These are phyloP conservation scores for Drosophila suzukii DNA, from an alignment of 1,140 invertebrate species.

Conservation along the genomic window DNA sequence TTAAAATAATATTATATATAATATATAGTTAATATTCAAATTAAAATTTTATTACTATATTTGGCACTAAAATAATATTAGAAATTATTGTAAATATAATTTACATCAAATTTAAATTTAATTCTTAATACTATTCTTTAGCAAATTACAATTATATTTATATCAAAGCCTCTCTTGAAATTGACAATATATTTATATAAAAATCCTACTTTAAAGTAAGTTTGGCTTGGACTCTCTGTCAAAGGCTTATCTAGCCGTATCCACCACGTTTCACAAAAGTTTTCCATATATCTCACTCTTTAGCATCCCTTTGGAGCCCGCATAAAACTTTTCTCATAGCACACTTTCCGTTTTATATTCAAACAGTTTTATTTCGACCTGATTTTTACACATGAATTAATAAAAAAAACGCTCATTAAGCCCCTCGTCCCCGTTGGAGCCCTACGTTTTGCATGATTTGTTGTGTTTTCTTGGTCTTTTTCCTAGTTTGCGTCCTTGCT, in stretches of 20 bases:
- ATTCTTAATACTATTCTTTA: too few relatives aligned
- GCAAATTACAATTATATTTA: too few relatives aligned
- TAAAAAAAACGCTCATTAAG: slow-evolving; percentile 67
- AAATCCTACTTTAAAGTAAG: too few relatives aligned
- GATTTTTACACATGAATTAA: slow-evolving; percentile 78
- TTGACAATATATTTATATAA: too few relatives aligned
- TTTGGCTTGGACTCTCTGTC: too few relatives aligned
- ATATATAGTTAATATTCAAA: too few relatives aligned
- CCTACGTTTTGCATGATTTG: background rate
- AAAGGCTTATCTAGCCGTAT: background rate
- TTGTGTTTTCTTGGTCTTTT: slow-evolving; percentile 16
- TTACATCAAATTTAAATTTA: too few relatives aligned
- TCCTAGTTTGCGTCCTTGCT: slow-evolving; percentile 29
- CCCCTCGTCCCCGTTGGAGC: slow-evolving; percentile 2
- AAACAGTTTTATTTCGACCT: slow-evolving; percentile 66
- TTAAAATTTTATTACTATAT: too few relatives aligned
- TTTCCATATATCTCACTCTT: slow-evolving; percentile 15
- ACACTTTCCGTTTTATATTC: slow-evolving; percentile 59
- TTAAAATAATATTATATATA: too few relatives aligned
- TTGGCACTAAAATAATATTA: too few relatives aligned
- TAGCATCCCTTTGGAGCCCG: background rate
- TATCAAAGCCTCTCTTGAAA: too few relatives aligned
- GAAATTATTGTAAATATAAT: too few relatives aligned
- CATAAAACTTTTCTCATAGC: slow-evolving; percentile 33
- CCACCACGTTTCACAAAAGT: slow-evolving; percentile 9